A percentile compares a stretch with the other conserved stretches of the same genome.
phyloP scores from a whole-genome alignment of 2,888 invertebrate genomes.

The Epinotia nisella region DNA sequence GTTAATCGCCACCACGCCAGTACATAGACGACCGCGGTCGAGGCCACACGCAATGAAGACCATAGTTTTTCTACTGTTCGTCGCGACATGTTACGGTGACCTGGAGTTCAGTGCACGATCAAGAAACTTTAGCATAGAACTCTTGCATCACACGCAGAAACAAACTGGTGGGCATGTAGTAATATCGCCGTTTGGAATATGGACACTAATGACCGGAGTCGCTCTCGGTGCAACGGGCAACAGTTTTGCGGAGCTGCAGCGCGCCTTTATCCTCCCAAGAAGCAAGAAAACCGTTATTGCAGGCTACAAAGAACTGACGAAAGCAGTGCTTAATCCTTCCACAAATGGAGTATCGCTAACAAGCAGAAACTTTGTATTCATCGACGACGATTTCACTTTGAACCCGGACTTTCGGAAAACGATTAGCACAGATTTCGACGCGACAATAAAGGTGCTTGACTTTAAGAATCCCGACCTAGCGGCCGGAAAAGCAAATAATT shows the following conservation, averaged over 20 bases:
- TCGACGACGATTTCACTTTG: conserved; percentile 69
- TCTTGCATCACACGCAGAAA: conserved; percentile 70
- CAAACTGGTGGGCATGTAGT: conserved; percentile 75
- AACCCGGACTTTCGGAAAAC: conserved; percentile 58
- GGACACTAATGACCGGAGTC: conserved; percentile 79
- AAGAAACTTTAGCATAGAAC: conserved; percentile 75
- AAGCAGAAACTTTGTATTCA: conserved; percentile 75
- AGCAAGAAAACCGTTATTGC: conserved; percentile 57
- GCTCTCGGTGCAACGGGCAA: conserved; percentile 72
- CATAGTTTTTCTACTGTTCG: conserved; percentile 58
- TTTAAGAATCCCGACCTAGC: conserved; percentile 69
- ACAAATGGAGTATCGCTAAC: conserved; percentile 68
- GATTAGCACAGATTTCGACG: conserved; percentile 69
- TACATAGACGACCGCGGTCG: conserved; percentile 59
- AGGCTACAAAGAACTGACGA: conserved; percentile 68
- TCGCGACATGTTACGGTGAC: conserved; percentile 64
- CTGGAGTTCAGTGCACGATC: conserved; percentile 72
- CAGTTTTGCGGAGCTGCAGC: conserved; percentile 65
- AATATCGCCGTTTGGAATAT: conserved; percentile 80
- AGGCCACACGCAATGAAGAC: conserved; percentile 61
- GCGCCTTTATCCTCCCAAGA: conserved; percentile 70
- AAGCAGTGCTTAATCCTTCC: conserved; percentile 62
- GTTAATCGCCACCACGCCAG: conserved; percentile 65
- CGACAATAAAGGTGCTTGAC: conserved; percentile 68
- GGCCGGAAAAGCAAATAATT: conserved; percentile 69